Base-by-base conservation (phyloP, 2,797 vertebrate genomes). In the Microctenopoma stevenorrisi region DNA sequence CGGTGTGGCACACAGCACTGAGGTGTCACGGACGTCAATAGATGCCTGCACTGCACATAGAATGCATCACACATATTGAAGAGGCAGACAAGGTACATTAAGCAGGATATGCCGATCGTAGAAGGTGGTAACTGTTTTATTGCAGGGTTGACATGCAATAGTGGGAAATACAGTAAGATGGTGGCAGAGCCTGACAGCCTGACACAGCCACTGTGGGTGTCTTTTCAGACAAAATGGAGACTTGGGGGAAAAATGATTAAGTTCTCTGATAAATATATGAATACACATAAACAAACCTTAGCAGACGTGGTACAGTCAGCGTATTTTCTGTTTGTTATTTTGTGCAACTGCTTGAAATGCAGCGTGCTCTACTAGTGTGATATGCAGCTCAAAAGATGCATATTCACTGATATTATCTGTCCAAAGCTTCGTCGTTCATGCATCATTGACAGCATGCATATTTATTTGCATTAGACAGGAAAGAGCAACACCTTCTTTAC, bases 311-410 rank as follows among this genome's bases (percentile, higher is more conserved):
- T 70, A 64, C 55, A 30, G 62, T 57, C 14, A 7, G 56, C 46
- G 59, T 68, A 73, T 78, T 76, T 64, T 54, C 16, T 28, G 11
- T 43, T 51, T 59, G 35, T 68, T 66, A 79, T 74, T 71, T 82
- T 73, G 60, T 69, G 71, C 30, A 9, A 53, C 76, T 82, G 68
- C 66, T 87, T 82, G 71, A 88, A 73, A 88, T 85, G 68, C 78
- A 80, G 76, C 13, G 83, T 72, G 51, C 13, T 52, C 49, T 48
- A 4, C 5, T 58, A 52, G 84, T 80, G 76, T 84, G 76, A 89
- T 57, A 43, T 57, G 64, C 68, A 35, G 62, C 73, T 71, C 57
- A 73, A 43, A 67, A 53, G 42, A 74, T 61, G 70, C 64, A 77
- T 56, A 43, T 69, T 86, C 49, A 48, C 72, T 15, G 61, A 72